Percentiles rank a stretch among this genome's conserved stretches.
These are phyloP conservation scores for Archilochus colubris DNA, from an alignment of 2,113 vertebrate genomes.

Conservation along the genomic window DNA sequence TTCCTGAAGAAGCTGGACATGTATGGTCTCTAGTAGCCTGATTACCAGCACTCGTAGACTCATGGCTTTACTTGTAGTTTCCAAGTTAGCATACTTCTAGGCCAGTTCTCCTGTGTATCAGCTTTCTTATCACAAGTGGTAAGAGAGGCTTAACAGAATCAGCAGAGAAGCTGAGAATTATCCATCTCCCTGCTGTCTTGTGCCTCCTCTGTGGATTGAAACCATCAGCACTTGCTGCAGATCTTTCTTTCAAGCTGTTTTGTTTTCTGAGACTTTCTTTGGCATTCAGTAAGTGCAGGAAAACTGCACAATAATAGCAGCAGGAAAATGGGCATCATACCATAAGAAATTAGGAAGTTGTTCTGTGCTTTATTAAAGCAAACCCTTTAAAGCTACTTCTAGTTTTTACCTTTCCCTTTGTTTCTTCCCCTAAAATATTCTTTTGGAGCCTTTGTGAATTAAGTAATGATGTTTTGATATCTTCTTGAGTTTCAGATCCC, in stretches of 20 bases:
- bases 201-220: background rate
- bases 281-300: background rate
- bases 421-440: background rate
- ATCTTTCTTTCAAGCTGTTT: background rate
- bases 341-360: background rate
- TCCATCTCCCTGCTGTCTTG: background rate
- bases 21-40: background rate
- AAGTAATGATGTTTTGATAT: constrained; percentile 34
- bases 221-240: background rate
- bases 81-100: background rate
- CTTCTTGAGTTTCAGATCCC: background rate
- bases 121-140: background rate
- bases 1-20: background rate
- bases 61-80: background rate
- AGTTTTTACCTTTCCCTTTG: background rate
- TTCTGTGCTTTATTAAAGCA: background rate
- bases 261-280: background rate
- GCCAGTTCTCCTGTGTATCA: background rate
- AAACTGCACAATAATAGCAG: background rate
- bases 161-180: background rate
- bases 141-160: background rate
- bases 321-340: background rate
- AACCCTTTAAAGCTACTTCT: background rate
- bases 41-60: background rate
- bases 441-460: background rate